Evolutionary conservation across 2,888 invertebrate species (phyloP).

Genomic region (Sympetrum striolatum): DNA sequence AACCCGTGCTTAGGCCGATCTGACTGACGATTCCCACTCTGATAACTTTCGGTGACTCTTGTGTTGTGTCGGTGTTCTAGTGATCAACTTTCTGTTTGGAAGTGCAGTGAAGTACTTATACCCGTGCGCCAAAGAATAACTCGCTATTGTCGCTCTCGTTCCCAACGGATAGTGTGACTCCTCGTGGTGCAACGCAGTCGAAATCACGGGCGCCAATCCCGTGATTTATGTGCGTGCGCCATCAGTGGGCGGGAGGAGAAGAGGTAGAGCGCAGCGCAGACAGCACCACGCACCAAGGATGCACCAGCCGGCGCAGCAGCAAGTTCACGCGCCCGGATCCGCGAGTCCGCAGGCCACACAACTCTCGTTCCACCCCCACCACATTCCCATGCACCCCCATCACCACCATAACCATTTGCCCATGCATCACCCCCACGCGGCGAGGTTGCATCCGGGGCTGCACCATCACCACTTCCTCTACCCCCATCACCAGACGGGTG

Average conservation of each 20-base stretch:
- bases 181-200: not conserved
- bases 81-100: too few species aligned
- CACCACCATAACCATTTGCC: slow-evolving; percentile 27
- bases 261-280: not conserved
- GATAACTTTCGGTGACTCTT: not conserved
- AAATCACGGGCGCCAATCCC: slow-evolving; percentile 22
- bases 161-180: not conserved
- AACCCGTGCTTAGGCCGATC: not conserved
- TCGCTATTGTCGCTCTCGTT: not conserved
- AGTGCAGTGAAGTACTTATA: too few species aligned
- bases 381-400: slow-evolving; percentile 26
- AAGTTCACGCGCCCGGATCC: slow-evolving; percentile 29
- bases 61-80: too few species aligned
- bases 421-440: slow-evolving; percentile 24
- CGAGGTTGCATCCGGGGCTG: not conserved
- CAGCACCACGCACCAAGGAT: not conserved
- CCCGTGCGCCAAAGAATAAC: not conserved
- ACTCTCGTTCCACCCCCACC: slow-evolving; percentile 13
- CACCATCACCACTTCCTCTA: slow-evolving; percentile 4
- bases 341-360: slow-evolving; percentile 36
- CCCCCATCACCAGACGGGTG: slow-evolving; percentile 11
- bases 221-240: slow-evolving; percentile 39
- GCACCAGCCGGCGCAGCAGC: slow-evolving; percentile 39
- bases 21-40: not conserved
- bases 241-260: not conserved